Base-by-base conservation (phyloP, 1,140 invertebrate species). In the Thaumatotibia leucotreta region DNA sequence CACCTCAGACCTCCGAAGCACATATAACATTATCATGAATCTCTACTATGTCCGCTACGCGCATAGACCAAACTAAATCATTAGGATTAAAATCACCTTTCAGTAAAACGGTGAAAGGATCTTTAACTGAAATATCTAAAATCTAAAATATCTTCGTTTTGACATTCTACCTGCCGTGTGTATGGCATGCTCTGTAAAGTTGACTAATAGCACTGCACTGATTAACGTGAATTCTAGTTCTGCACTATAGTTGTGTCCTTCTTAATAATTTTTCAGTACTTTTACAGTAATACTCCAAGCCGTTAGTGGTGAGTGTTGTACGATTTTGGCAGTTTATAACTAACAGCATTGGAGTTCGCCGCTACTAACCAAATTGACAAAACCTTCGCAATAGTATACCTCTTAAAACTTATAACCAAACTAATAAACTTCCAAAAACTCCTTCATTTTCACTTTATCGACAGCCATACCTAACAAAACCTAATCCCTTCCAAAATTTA, bases 271-370 rank as follows among this genome's bases (percentile, higher is more conserved):
- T 88, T 90, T 84, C 88, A 90, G 88, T 90, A 81, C 62, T 79
- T 76, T 80, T 80, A 82, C 84, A 80, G 84, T 90, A 90, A 83
- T 80, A 75, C 77, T 79, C 80, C 79, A 82, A 80, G 82, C 79
- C 73, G 75, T 90, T 86, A 88, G 88, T 90, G 88, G 88, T 88
- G 88, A 90, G 88, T 89, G 83, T 87, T 87, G 84, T 86, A 77
- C 76, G 80, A 84, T 86, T 86, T 83, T 86, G 81, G 80, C 70
- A 80, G 67, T 62, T 77, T 76, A 70, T 82, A 65, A 84, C 81
- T 86, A 86, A 86, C 79, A 72, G 69, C 70, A 73, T 70, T 71
- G 64, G 66, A 74, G 83, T 83, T 85, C 85, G 73, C 73, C 73
- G 75, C 74, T 77, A 86, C 81, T 86, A 85, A 85, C 73, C 52